Base-by-base conservation (phyloP, 2,113 vertebrate genomes). In the Epinephelus moara region DNA sequence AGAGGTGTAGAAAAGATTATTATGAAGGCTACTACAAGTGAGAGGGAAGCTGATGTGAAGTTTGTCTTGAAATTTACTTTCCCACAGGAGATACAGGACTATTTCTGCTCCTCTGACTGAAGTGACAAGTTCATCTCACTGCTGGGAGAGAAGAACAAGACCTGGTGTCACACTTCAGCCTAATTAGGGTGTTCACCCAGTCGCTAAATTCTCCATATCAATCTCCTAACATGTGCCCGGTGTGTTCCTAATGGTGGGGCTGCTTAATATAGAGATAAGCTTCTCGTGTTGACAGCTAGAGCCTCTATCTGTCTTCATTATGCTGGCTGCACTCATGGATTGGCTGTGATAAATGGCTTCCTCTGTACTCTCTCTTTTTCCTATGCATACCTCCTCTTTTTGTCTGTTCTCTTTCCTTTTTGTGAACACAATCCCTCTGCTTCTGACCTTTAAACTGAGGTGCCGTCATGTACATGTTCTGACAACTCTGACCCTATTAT, bases 251-350 rank as follows among this genome's bases (percentile, higher is more conserved):
- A 82, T 14, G 55, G 81, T 69, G 67, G 18, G 45, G 42, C 64
- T 56, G 70, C 85, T 86, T 90, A 85, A 88, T 88, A 82, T 55
- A 85, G 86, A 89, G 77, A 88, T 78, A 80, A 90, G 84, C 78
- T 61, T 59, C 66, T 67, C 49, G 3, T 53, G 62, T 72, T 79
- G 80, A 81, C 89, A 79, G 84, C 77, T 6, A 55, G 33, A 71
- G 62, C 45, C 37, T 27, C 89, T 12, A 88, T 92, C 88, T 25
- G 73, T 93, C 90, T 90, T 90, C 91, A 91, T 93, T 91, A 94
- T 42, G 66, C 63, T 4, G n/a, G 37, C 78, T 72, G 69, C 18
- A n/a, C 67, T 76, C 5, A 4, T 73, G 74, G 57, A 89, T 62
- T 85, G 86, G 86, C 88, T 88, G 70, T 88, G 88, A 92, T 91